Evolutionary conservation across 1,140 invertebrate genomes (phyloP).

Genomic region (Heliconius hermathena): DNA sequence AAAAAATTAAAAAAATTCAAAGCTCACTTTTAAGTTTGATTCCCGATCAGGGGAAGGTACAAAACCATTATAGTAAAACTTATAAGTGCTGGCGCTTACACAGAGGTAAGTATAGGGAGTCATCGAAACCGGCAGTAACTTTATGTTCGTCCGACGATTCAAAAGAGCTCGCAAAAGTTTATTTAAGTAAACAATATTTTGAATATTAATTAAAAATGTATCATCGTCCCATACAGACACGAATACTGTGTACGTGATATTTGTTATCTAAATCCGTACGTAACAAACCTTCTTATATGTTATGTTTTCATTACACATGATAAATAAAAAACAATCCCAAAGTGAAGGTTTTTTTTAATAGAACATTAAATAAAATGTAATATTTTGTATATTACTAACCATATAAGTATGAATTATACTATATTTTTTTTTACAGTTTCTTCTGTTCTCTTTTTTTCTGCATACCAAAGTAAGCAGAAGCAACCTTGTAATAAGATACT

Average conservation of each 20-base stretch:
- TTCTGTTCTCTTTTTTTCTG: background rate
- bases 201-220: background rate
- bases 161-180: too few species aligned
- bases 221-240: background rate
- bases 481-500: background rate
- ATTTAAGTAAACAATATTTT: too few species aligned
- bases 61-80: too few species aligned
- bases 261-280: background rate
- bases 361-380: too few species aligned
- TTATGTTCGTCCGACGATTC: too few species aligned
- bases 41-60: too few species aligned
- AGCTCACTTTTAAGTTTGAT: too few species aligned
- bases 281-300: background rate
- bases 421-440: background rate
- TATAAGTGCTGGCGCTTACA: too few species aligned
- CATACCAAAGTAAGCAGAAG: background rate
- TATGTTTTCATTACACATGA: background rate
- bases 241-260: background rate
- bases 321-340: background rate
- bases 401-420: too few species aligned
- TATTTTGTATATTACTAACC: background rate
- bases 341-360: background rate
- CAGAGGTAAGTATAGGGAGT: too few species aligned
- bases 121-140: too few species aligned
- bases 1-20: constrained; percentile 11